Evolutionary conservation across 2,888 invertebrate genomes (phyloP).

Genomic region (Spodoptera picta): DNA sequence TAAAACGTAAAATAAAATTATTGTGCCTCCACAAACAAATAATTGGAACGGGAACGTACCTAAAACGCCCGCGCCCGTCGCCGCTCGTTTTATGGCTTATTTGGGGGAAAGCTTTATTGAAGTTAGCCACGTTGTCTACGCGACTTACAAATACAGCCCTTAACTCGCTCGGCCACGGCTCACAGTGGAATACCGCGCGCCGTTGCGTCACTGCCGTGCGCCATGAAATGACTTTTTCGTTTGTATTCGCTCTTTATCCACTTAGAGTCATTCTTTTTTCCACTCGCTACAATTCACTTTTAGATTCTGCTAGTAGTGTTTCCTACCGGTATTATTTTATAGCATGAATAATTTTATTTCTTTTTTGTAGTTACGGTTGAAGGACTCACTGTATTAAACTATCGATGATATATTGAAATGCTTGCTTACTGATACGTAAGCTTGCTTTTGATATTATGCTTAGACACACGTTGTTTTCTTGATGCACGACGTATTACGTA

Average conservation of each 20-base stretch:
- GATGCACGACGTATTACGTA: conserved; percentile 28
- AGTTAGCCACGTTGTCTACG: conserved; percentile 82
- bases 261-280: conserved; percentile 87
- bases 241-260: conserved; percentile 88
- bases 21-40: conserved; percentile 88
- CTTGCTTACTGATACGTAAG: conserved; percentile 7
- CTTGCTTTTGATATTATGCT: conserved; percentile 33
- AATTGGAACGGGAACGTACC: conserved; percentile 85
- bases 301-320: conserved; percentile 80
- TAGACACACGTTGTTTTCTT: conserved; percentile 25
- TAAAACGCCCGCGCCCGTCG: conserved; percentile 82
- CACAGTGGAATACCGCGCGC: conserved; percentile 60
- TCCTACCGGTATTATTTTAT: conserved; percentile 78
- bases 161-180: conserved; percentile 66
- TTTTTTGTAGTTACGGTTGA: conserved; percentile 54
- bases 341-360: conserved; percentile 58
- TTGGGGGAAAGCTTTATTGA: conserved; percentile 89
- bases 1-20: conserved; percentile 89
- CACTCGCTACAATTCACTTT: conserved; percentile 88
- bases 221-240: conserved; percentile 88
- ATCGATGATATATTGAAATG: conserved; percentile 47
- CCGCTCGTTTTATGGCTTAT: conserved; percentile 88
- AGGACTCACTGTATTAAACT: conserved; percentile 49
- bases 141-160: conserved; percentile 73
- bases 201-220: conserved; percentile 81